Base-by-base conservation (phyloP, 2,888 invertebrate species). In the Ephialtes manifestator region DNA sequence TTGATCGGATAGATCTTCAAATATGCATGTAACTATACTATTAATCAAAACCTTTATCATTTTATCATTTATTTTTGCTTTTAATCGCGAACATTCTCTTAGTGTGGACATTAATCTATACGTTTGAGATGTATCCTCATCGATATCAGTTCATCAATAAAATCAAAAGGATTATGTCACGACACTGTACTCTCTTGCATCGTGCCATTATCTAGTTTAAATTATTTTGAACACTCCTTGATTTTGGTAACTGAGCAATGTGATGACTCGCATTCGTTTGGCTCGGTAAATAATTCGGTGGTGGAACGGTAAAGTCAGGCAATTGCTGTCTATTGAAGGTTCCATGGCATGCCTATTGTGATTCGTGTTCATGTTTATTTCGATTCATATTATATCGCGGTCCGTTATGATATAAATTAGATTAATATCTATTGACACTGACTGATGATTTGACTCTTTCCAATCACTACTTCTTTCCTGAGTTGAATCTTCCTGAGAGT, bases 151-250 rank as follows among this genome's bases (percentile, higher is more conserved):
- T 81, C 74, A 53, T 81, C 46, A 4, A 81, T 53, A 13, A 81
- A 55, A 20, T 81, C 74, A 65, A 55, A 53, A 43, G 39, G 55
- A n/a, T 43, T 65, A 7, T 31, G 67, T 31, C 72, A 65, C 67
- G 80, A 46, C 24, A 79, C 78, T 18, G 74, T 39, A 53, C 20
- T 60, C 31, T 39, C 5, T 43, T 55, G 80, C 10, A 53, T 20
- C 74, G 74, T 39, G 39, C n/a, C n/a, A 10, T 28, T 43, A 65
- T 39, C 63, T 72, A 81, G 80, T 81, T 81, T 65, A 81, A 81
- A 74, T 65, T 35, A 43, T 60, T 58, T 28, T 2, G 0, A 39
- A 39, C n/a, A 7, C 10, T 2, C 35, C 7, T 35, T 35, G 15
- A 8, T 53, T 18, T 55, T 39, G 10, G 71, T 55, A 72, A 39